Percentiles rank a stretch among this genome's conserved stretches.
These are phyloP conservation scores for Plusia festucae DNA, from an alignment of 2,888 invertebrate genomes.

Conservation along the genomic window DNA sequence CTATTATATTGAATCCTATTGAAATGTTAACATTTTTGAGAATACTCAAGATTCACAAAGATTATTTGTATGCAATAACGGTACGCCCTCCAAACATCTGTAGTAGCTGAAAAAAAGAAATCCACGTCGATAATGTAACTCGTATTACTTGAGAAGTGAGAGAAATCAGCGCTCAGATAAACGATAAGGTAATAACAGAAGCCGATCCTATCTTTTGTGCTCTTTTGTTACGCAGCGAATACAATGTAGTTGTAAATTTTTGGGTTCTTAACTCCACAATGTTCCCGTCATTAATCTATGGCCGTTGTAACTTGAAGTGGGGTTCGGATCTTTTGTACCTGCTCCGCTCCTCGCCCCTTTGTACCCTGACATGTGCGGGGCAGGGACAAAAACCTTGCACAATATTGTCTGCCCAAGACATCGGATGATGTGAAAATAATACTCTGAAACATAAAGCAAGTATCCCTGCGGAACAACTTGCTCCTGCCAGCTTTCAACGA, in stretches of 20 bases:
- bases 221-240: constrained; percentile 77
- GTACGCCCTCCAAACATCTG: constrained; percentile 86
- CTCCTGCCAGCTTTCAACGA: constrained; percentile 36
- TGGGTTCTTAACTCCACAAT: constrained; percentile 88
- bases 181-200: constrained; percentile 88
- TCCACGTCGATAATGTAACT: constrained; percentile 78
- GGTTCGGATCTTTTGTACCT: constrained; percentile 85
- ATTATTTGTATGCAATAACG: constrained; percentile 81
- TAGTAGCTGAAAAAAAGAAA: constrained; percentile 68
- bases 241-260: constrained; percentile 89
- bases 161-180: constrained; percentile 83
- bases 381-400: constrained; percentile 86
- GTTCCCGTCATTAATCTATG: constrained; percentile 88
- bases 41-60: constrained; percentile 65
- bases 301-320: constrained; percentile 86
- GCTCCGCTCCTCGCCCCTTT: constrained; percentile 79
- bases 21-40: constrained; percentile 51
- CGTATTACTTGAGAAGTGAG: constrained; percentile 85
- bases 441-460: constrained; percentile 71
- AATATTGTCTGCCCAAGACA: constrained; percentile 81
- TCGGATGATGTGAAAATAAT: constrained; percentile 84
- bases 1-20: constrained; percentile 46
- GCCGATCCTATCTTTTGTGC: constrained; percentile 86
- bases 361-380: constrained; percentile 86
- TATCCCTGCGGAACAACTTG: constrained; percentile 19